phyloP scores from a whole-genome alignment of 1,140 invertebrate species.

The Zaprionus camerounensis region DNA sequence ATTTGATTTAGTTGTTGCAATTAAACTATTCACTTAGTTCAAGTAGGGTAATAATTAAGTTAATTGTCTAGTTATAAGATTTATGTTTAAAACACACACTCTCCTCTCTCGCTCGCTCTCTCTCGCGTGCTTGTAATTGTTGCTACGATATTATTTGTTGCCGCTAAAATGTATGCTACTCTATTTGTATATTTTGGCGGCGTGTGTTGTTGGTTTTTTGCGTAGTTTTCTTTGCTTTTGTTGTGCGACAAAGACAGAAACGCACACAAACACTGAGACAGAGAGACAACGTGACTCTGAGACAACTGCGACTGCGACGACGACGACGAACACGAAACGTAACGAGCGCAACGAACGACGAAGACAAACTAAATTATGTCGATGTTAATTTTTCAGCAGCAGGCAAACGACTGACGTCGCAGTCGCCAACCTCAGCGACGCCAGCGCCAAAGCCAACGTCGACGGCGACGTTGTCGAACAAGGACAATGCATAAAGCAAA shows the following conservation, averaged over 20 bases:
- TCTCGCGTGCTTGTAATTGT: not conserved
- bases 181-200: slow-evolving; percentile 34
- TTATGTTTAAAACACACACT: slow-evolving; percentile 12
- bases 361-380: slow-evolving; percentile 80
- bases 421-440: slow-evolving; percentile 24
- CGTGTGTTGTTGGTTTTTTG: slow-evolving; percentile 16
- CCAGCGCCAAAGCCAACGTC: slow-evolving; percentile 34
- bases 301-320: not conserved
- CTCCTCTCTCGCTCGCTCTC: too few relatives aligned
- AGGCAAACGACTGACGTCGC: slow-evolving; percentile 64
- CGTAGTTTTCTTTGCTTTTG: slow-evolving; percentile 26
- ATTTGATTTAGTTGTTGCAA: slow-evolving; percentile 8
- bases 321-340: slow-evolving; percentile 55
- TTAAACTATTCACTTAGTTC: not conserved
- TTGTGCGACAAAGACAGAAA: slow-evolving; percentile 10
- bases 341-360: slow-evolving; percentile 77
- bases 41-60: not conserved
- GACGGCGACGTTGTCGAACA: slow-evolving; percentile 37
- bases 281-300: slow-evolving; percentile 10
- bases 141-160: not conserved
- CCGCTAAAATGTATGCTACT: slow-evolving; percentile 46
- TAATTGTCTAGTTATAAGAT: slow-evolving; percentile 30
- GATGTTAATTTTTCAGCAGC: slow-evolving; percentile 80
- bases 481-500: slow-evolving; percentile 74
- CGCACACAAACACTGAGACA: not conserved